These are phyloP conservation scores for Acipenser transmontanus DNA, from an alignment of 2,797 vertebrate species.

Conservation along the genomic window DNA sequence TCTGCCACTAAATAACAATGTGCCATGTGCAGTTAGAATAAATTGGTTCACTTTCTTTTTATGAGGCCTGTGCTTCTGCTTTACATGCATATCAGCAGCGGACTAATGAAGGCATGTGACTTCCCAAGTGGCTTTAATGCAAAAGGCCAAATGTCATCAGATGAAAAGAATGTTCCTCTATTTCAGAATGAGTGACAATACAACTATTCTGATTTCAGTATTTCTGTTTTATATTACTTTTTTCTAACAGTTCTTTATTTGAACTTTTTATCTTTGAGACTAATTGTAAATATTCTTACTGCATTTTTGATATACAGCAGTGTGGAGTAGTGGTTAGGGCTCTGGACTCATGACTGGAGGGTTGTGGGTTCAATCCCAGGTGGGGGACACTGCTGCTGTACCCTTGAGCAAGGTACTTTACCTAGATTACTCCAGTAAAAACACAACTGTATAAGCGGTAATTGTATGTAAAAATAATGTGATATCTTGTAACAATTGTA, in stretches of 20 bases:
- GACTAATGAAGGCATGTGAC: slow-evolving; percentile 44
- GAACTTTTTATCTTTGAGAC: neutral
- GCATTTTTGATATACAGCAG: too few species aligned
- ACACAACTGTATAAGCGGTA: too few species aligned
- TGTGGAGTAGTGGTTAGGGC: too few species aligned
- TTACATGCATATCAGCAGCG: neutral
- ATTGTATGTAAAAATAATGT: too few species aligned
- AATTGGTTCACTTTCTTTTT: slow-evolving; percentile 53
- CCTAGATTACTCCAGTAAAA: too few species aligned
- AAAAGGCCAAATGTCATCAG: slow-evolving; percentile 1
- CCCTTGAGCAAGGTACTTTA: too few species aligned
- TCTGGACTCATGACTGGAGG: too few species aligned
- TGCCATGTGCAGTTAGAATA: slow-evolving; percentile 70
- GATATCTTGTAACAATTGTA: too few species aligned
- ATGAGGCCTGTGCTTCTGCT: neutral
- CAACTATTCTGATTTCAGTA: neutral
- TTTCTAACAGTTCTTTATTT: neutral
- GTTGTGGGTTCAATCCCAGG: too few species aligned
- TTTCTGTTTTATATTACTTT: neutral
- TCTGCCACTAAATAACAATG: slow-evolving; percentile 71
- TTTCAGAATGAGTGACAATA: neutral
- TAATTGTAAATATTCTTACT: neutral
- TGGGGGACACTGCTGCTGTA: too few species aligned
- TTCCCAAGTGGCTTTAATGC: slow-evolving; percentile 48
- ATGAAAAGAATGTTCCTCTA: neutral